phyloP scores from a whole-genome alignment of 2,797 vertebrate genomes.

The Malacoraja senta region DNA sequence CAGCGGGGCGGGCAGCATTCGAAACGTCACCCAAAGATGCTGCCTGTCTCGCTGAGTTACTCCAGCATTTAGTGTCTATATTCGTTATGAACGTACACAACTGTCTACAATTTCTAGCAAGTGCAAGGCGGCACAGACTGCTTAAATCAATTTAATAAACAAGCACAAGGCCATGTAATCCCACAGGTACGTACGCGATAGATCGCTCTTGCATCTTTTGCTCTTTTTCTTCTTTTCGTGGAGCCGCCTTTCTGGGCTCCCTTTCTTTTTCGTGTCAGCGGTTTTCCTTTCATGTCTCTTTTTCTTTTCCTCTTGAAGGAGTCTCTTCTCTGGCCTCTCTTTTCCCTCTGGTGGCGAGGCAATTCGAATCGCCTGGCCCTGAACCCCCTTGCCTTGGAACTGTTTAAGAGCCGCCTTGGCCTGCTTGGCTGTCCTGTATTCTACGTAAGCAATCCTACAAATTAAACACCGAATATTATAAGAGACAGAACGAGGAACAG shows the following conservation, averaged over 20 bases:
- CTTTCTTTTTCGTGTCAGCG: too few species aligned
- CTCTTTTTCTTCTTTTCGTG: too few species aligned
- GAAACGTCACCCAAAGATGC: too few species aligned
- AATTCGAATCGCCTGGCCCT: background rate
- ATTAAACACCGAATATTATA: background rate
- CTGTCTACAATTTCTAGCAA: background rate
- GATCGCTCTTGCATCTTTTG: too few species aligned
- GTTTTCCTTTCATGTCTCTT: too few species aligned
- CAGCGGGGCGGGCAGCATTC: too few species aligned
- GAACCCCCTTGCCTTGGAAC: background rate
- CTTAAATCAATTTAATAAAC: background rate
- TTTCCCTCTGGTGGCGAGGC: background rate
- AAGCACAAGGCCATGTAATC: background rate
- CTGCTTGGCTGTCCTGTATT: background rate
- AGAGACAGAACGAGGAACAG: background rate
- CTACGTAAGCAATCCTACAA: background rate
- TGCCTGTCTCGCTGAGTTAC: too few species aligned
- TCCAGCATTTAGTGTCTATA: too few species aligned
- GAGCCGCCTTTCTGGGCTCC: too few species aligned
- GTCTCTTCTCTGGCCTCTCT: background rate
- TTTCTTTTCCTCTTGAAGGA: too few species aligned
- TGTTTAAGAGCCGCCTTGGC: background rate
- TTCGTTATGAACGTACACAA: too few species aligned
- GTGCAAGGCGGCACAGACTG: background rate
- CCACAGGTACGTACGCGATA: background rate